Evolutionary conservation across 1,140 invertebrate genomes (phyloP), one percentile per base, ranked within the genome.

Genomic region (Drosophila pseudoananassae): DNA sequence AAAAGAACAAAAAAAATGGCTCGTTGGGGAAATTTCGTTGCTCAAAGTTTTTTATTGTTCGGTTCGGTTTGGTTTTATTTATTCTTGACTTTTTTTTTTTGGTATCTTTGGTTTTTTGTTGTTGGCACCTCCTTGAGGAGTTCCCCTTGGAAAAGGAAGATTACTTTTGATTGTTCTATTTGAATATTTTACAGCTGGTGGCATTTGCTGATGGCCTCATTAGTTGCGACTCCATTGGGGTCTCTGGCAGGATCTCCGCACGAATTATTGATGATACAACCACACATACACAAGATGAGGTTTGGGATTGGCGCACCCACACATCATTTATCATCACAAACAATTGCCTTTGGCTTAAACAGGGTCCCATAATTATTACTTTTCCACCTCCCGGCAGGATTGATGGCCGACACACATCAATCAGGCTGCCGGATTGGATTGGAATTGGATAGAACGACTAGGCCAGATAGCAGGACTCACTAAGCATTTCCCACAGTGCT

Each of bases 1-100:
- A n/a, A 20, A 43, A 56, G 33, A 25, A 55, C 9, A 9, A 69
- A 56, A 68, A 47, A 55, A 79, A 88, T 83, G 73, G 78, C 78
- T 88, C 83, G 84, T 88, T 88, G 84, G 83, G 78, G 83, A 88
- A 88, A 88, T 88, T 88, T 88, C 76, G 71, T 55, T 66, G 70
- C 57, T 54, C 53, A 79, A 43, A 88, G 38, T 87, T 87, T 36
- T 82, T 78, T 72, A 61, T 63, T 75, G 70, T 8, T 53, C 40
- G n/a, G 38, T 45, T 38, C 29, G 31, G 25, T 17, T 33, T 17
- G 52, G 36, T 36, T 51, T 52, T 9, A 59, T 73, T n/a, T 45
- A 46, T 55, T 84, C 54, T 27, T 27, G 25, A 27, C 20, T 20
- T 20, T 78, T 40, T 36, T 36, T 25, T 9, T 61, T 29, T 52